Evolutionary conservation across 2,113 vertebrate species (phyloP), one percentile per base, ranked within the genome.

Genomic region (Dasyurus viverrinus): DNA sequence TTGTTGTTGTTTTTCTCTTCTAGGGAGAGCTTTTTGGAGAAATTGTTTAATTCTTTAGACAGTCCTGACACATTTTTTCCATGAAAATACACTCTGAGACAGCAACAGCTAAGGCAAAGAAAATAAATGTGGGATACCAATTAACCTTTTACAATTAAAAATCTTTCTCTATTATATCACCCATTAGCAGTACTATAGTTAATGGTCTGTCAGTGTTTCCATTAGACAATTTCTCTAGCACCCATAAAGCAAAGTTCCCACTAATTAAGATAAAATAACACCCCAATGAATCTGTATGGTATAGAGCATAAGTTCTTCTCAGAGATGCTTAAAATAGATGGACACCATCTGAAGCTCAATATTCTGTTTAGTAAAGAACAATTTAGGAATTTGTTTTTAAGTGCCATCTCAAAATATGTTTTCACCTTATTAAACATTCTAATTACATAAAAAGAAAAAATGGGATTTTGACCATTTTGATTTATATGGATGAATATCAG

Each of bases 71-170:
- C 68, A 14, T 68, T 60, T 94, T 90, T 95, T 8, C 68, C 95
- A 96, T 95, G 92, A 96, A 42, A 84, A 91, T 42, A 93, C 96
- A 95, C 96, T 94, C 93, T 98, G 16, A 98, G 98, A 97, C 96
- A 97, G 89, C 94, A 68, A 98, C 55, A 97, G 96, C 57, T 95
- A 94, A 96, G 93, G 53, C 97, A 98, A 98, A 96, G 96, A 97
- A 98, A 98, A 97, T 91, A 98, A 98, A 98, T 98, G 92, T 97
- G 91, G 92, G 96, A 94, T 96, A 95, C 93, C 94, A 96, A 98
- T 98, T 98, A 98, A 98, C 94, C 97, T 89, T 68, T 97, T 97
- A 96, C 97, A 97, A 97, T 98, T 97, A 97, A 97, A 98, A 98
- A 97, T 96, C 93, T 96, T 94, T 96, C 94, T 97, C 95, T 97